Percentiles rank a stretch among this genome's conserved stretches.
Evolutionary conservation across 2,113 vertebrate genomes (phyloP).

Genomic region (Corythoichthys intestinalis): DNA sequence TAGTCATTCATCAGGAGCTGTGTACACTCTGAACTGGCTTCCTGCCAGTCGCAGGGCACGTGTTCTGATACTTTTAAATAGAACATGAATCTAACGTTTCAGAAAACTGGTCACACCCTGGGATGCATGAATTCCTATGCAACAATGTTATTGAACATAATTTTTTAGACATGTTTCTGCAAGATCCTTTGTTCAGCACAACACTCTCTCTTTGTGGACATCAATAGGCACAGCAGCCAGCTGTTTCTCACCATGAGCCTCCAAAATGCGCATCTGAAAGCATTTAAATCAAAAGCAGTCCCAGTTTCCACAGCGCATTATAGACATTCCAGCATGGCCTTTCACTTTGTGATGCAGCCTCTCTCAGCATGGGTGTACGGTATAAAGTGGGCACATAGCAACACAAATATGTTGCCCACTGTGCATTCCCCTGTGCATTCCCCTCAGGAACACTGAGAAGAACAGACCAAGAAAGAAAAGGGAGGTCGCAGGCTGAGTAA

Average conservation of each 20-base stretch:
- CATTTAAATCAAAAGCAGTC: slow-evolving; percentile 77
- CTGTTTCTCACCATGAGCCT: slow-evolving; percentile 66
- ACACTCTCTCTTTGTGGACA: slow-evolving; percentile 50
- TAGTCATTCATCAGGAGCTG: too few species aligned
- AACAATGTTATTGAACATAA: not conserved
- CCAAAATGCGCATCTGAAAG: slow-evolving; percentile 73
- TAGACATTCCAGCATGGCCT: slow-evolving; percentile 71
- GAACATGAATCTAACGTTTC: slow-evolving; percentile 22
- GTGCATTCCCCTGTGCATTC: slow-evolving; percentile 37
- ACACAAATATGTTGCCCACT: slow-evolving; percentile 61
- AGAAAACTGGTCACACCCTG: slow-evolving; percentile 47
- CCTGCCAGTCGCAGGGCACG: too few species aligned
- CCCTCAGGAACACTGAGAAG: slow-evolving; percentile 45
- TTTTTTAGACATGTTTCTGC: slow-evolving; percentile 21
- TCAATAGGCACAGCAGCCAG: slow-evolving; percentile 69
- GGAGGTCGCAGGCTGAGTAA: slow-evolving; percentile 18
- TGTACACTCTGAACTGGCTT: too few species aligned
- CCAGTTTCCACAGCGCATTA: slow-evolving; percentile 75
- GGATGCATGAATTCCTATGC: slow-evolving; percentile 8
- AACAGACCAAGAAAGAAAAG: slow-evolving; percentile 9
- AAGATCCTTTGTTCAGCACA: slow-evolving; percentile 19
- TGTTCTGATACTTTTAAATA: slow-evolving; percentile 20
- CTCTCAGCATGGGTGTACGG: slow-evolving; percentile 53
- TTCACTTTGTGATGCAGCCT: slow-evolving; percentile 54
- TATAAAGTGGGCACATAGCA: slow-evolving; percentile 66